Evolutionary conservation across 2,888 invertebrate species (phyloP).

Genomic region (Tipula lateralis): DNA sequence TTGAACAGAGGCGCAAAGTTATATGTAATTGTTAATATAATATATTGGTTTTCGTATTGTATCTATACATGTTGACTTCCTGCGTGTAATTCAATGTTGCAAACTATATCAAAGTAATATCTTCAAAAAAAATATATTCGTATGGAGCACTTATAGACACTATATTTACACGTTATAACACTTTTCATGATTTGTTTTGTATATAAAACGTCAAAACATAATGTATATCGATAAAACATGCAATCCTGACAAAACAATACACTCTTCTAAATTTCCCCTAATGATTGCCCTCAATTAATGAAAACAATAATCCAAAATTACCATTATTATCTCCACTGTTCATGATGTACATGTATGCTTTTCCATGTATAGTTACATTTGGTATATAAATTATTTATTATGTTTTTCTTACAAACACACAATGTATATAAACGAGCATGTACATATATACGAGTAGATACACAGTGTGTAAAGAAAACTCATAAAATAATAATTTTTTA

Average conservation of each 20-base stretch:
- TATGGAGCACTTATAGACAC: too few species aligned
- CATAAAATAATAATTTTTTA: neutral
- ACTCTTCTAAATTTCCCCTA: neutral
- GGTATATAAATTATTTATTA: neutral
- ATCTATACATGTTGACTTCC: too few species aligned
- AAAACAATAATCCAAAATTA: slow-evolving; percentile 11
- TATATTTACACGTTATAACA: neutral
- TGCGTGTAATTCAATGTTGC: too few species aligned
- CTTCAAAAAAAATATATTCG: too few species aligned
- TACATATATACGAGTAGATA: neutral
- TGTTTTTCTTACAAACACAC: neutral
- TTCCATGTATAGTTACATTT: neutral
- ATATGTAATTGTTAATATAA: too few species aligned
- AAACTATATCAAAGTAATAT: too few species aligned
- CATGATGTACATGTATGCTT: neutral
- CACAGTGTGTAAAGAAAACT: neutral
- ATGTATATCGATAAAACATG: neutral
- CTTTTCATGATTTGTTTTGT: neutral
- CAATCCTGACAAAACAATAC: neutral
- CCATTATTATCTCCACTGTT: neutral
- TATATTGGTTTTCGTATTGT: too few species aligned
- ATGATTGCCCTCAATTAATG: slow-evolving; percentile 19
- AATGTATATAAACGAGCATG: neutral
- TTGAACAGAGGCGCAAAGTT: neutral
- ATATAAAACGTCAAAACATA: neutral